Evolutionary conservation across 1,140 invertebrate species (phyloP).

Genomic region (Trichonephila clavipes): DNA sequence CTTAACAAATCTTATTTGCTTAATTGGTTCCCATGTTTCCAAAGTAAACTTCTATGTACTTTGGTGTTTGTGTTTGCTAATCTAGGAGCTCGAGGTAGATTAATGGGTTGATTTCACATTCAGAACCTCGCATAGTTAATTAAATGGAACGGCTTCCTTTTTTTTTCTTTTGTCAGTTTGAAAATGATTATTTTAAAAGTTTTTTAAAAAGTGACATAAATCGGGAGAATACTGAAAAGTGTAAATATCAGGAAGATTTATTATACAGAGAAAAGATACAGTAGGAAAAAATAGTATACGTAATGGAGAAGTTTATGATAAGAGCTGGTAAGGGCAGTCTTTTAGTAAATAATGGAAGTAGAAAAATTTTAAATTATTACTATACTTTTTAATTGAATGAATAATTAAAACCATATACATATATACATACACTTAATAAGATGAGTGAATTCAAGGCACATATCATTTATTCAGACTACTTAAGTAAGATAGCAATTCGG

Average conservation of each 20-base stretch:
- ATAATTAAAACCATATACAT: background rate
- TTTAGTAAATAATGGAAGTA: background rate
- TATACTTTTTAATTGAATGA: background rate
- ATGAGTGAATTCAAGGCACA: background rate
- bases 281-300: background rate
- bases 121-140: background rate
- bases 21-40: background rate
- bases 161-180: background rate
- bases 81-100: background rate
- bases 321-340: background rate
- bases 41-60: background rate
- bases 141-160: background rate
- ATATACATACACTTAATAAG: background rate
- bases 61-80: background rate
- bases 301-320: background rate
- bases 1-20: background rate
- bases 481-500: background rate
- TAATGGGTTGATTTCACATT: background rate
- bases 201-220: background rate
- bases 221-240: background rate
- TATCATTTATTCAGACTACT: too few species aligned
- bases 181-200: background rate
- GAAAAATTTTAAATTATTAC: background rate
- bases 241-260: background rate
- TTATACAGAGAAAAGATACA: background rate